phyloP scores from a whole-genome alignment of 2,113 vertebrate genomes.

The Copsychus sechellarum region DNA sequence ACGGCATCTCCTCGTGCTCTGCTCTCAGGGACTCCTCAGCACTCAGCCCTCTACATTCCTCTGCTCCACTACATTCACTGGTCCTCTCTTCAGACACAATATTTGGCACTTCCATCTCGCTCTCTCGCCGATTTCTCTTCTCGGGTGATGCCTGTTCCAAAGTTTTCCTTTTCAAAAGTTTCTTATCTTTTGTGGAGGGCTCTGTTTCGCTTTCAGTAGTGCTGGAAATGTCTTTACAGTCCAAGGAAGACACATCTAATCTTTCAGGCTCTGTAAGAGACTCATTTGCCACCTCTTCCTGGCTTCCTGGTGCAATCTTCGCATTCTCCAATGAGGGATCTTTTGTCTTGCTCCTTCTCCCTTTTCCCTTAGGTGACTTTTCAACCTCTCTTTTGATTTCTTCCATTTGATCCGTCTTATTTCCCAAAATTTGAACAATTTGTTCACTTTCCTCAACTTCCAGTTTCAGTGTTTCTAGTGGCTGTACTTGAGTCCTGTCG shows the following conservation, averaged over 20 bases:
- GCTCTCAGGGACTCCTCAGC: constrained; percentile 68
- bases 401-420: constrained; percentile 70
- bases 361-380: constrained; percentile 85
- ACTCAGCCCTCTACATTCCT: constrained; percentile 54
- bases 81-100: constrained; percentile 71
- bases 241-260: constrained; percentile 67
- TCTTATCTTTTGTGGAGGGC: constrained; percentile 79
- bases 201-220: constrained; percentile 79
- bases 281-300: constrained; percentile 68
- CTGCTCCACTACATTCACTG: constrained; percentile 62
- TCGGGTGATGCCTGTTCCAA: constrained; percentile 81
- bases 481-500: constrained; percentile 70
- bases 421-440: constrained; percentile 73
- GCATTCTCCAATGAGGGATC: constrained; percentile 77
- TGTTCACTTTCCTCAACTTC: constrained; percentile 77
- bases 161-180: constrained; percentile 83
- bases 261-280: constrained; percentile 60
- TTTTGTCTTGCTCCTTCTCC: constrained; percentile 80
- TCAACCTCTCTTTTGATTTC: constrained; percentile 76
- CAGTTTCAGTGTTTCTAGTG: constrained; percentile 73
- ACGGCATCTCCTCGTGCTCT: constrained; percentile 77
- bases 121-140: constrained; percentile 82
- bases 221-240: constrained; percentile 67
- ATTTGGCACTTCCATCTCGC: constrained; percentile 76
- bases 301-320: constrained; percentile 59